These are phyloP conservation scores for Gadus macrocephalus DNA, from an alignment of 2,113 vertebrate genomes.

Conservation along the genomic window DNA sequence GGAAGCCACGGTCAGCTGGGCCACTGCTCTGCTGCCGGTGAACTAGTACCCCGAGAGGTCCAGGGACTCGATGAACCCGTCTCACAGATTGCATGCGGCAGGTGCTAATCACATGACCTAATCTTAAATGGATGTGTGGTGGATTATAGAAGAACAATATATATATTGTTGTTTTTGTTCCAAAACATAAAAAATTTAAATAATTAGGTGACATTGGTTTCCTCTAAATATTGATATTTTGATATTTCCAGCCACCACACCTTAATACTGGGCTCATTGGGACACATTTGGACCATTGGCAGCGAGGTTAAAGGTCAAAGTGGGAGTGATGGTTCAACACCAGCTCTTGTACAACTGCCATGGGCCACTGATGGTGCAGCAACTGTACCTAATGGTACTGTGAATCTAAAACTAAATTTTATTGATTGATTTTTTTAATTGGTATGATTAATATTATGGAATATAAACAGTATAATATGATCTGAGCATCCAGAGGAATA, in stretches of 20 bases:
- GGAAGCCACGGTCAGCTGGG: conserved; percentile 89
- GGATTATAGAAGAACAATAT: neutral
- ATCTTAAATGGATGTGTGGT: neutral
- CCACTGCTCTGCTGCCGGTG: conserved; percentile 81
- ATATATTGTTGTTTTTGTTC: neutral
- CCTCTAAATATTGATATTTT: neutral
- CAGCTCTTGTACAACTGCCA: conserved; percentile 46
- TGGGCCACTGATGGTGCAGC: conserved; percentile 28
- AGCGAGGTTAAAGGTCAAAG: conserved; percentile 54
- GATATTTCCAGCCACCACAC: conserved; percentile 58
- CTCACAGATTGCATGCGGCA: conserved; percentile 87
- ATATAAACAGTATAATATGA: too few species aligned
- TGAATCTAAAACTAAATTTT: neutral
- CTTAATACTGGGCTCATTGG: conserved; percentile 56
- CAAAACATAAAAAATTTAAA: neutral
- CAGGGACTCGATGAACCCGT: conserved; percentile 80
- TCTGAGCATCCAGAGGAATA: too few species aligned
- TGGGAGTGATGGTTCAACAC: conserved; percentile 42
- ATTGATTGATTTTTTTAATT: neutral
- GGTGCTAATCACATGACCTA: conserved; percentile 59
- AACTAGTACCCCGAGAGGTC: conserved; percentile 83
- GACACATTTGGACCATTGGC: conserved; percentile 65
- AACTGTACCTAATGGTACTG: conserved; percentile 36
- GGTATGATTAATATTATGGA: neutral
- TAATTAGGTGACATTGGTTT: neutral